phyloP scores from a whole-genome alignment of 1,140 invertebrate species.

The Belonocnema kinseyi region DNA sequence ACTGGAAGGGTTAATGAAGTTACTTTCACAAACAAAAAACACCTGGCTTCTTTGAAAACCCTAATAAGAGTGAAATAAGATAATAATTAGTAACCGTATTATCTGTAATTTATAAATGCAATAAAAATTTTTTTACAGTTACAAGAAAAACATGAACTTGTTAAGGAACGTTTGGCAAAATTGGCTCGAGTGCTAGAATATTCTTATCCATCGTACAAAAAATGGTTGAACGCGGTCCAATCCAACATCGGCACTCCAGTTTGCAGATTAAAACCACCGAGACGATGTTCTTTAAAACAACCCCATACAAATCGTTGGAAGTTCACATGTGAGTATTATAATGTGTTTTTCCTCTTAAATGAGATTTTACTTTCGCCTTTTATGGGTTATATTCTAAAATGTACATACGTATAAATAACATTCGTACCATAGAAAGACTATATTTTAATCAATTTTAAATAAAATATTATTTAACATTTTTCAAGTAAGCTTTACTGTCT shows the following conservation, averaged over 20 bases:
- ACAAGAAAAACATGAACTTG: conserved; percentile 58
- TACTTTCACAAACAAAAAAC: no score
- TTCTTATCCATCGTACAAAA: conserved; percentile 70
- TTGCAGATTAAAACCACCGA: conserved; percentile 66
- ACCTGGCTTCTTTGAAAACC: no score
- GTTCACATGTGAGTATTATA: conserved; percentile 69
- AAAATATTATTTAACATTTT: neutral
- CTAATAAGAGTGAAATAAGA: no score
- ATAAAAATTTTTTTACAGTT: conserved; percentile 58
- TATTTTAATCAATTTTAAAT: conserved; percentile 35
- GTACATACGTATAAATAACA: neutral
- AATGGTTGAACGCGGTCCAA: conserved; percentile 65
- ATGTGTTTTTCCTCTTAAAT: neutral
- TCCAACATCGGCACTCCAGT: conserved; percentile 62
- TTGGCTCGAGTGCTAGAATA: conserved; percentile 67
- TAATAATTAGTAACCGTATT: conserved; percentile 18
- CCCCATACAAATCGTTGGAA: conserved; percentile 72
- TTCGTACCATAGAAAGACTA: neutral
- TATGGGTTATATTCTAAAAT: neutral
- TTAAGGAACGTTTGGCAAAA: conserved; percentile 68
- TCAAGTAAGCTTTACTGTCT: no score
- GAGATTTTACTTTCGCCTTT: conserved; percentile 30
- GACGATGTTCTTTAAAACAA: conserved; percentile 64
- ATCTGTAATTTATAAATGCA: conserved; percentile 28
- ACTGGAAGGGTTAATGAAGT: no score